phyloP scores from a whole-genome alignment of 2,888 invertebrate genomes.

The Lithophane socia region DNA sequence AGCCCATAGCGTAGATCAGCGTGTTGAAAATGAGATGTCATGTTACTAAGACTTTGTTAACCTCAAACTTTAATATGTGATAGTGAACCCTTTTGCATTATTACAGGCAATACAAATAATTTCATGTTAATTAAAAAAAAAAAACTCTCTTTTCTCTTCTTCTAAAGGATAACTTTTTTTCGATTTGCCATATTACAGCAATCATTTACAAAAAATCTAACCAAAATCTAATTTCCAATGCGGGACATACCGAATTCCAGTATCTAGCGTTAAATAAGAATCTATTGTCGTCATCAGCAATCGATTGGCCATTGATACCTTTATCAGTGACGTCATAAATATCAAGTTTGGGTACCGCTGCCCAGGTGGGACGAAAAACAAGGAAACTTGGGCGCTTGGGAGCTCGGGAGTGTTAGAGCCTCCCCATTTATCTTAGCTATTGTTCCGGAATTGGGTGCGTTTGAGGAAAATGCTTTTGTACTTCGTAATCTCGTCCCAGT shows the following conservation, averaged over 20 bases:
- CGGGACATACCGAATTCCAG: slow-evolving; percentile 18
- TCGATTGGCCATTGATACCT: slow-evolving; percentile 57
- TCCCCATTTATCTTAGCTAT: slow-evolving; percentile 78
- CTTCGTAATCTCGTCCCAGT: slow-evolving; percentile 74
- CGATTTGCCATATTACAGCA: no score
- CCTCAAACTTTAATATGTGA: not conserved
- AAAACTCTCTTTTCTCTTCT: not conserved
- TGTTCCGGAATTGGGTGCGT: slow-evolving; percentile 73
- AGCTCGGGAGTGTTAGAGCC: slow-evolving; percentile 55
- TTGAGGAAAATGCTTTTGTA: slow-evolving; percentile 69
- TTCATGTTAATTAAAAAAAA: not conserved
- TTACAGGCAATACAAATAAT: no score
- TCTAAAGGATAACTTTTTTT: not conserved
- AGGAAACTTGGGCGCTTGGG: slow-evolving; percentile 52
- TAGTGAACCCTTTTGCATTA: not conserved
- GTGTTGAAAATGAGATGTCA: not conserved
- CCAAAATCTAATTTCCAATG: not conserved
- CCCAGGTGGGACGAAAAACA: slow-evolving; percentile 76
- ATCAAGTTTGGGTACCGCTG: slow-evolving; percentile 57
- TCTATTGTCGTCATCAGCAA: slow-evolving; percentile 60
- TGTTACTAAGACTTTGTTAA: not conserved
- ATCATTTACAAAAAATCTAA: not conserved
- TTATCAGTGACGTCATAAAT: slow-evolving; percentile 69
- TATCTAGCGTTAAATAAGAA: slow-evolving; percentile 49
- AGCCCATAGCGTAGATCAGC: not conserved